Evolutionary conservation across 2,888 invertebrate genomes (phyloP), one percentile per base, ranked within the genome.

Genomic region (Watsonalla cultraria): DNA sequence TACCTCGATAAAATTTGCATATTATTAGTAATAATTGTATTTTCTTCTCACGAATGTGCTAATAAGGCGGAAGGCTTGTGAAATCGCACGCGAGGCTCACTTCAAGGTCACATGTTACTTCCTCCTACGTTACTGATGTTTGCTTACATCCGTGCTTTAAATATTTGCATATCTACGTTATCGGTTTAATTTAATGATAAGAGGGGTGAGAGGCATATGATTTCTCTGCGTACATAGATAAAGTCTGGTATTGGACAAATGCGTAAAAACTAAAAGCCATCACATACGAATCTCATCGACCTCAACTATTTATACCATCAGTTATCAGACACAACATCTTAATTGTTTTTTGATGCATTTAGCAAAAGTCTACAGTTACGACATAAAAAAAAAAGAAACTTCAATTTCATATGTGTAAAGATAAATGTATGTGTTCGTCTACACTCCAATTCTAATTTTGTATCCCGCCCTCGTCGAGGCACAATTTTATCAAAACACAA

Each of bases 101-200:
- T 8, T 45, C 53, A 52, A 53, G 53, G 49, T 53, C 49, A 45
- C 14, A 45, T 15, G 45, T 49, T 46, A 49, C 45, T 49, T 53
- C 53, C 53, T 53, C 14, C 34, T 34, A n/a, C 24, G 42, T 45
- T 49, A 53, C 49, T 47, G 48, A 48, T 52, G 47, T 45, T 35
- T 34, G 49, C 35, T 11, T 45, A 42, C 37, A 45, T 45, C 34
- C 15, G 13, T 13, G 5, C 5, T 46, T 14, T 37, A 37, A 49
- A 49, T 37, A 49, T 49, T 49, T 39, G 11, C 14, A 49, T 37
- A 37, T 14, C 24, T 24, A 24, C 5, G 49, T 15, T 49, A 37
- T 49, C 49, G 37, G n/a, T 35, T 11, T 11, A 42, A 11, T 42
- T 5, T 0, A 42, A 5, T 42, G 42, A 42, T 42, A 42, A 42